Evolutionary conservation across 2,888 invertebrate species (phyloP), one percentile per base, ranked within the genome.

Genomic region (Chalcosyrphus nemorum): DNA sequence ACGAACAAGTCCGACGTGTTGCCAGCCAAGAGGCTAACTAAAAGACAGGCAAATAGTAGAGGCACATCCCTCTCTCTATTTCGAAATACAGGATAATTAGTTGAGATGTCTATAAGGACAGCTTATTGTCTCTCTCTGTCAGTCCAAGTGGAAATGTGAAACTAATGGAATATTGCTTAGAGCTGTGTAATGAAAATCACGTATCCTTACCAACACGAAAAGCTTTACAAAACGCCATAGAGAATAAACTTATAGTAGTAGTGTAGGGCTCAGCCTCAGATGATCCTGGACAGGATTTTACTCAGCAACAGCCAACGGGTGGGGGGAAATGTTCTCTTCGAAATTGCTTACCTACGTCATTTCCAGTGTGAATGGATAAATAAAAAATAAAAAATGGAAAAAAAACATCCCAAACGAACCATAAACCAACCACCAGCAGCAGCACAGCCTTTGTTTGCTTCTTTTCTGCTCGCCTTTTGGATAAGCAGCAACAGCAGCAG

Each of bases 31-130:
- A 66, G 47, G 17, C 71, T 72, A 43, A 17, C 66, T 57, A 52
- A 35, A 70, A 59, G 45, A 32, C 65, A 32, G 56, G 27, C 65
- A 72, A 74, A 66, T 59, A 80, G 65, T 52, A 68, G 68, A 19
- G 13, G 45, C 63, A 65, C 41, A 47, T 45, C 1, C 9, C 17
- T 9, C 13, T 19, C 2, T 5, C 21, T 70, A 1, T 38, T 27
- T 32, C 13, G 63, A 41, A 75, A 56, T n/a, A 74, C n/a, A 29
- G 61, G 78, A 78, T 82, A 82, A 82, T 82, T 82, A 82, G 82
- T 82, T 82, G 82, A 77, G 82, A 82, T 78, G 78, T 82, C 82
- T 66, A 78, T 72, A 78, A 54, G 68, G 68, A 74, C 68, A 82
- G 78, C 78, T 82, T 82, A 82, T 82, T 82, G 78, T 78, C 78